A percentile compares a stretch with the other conserved stretches of the same genome.
Conservation (phyloP, 2,888 invertebrate genomes). For the Eristalis pertinax region DNA sequence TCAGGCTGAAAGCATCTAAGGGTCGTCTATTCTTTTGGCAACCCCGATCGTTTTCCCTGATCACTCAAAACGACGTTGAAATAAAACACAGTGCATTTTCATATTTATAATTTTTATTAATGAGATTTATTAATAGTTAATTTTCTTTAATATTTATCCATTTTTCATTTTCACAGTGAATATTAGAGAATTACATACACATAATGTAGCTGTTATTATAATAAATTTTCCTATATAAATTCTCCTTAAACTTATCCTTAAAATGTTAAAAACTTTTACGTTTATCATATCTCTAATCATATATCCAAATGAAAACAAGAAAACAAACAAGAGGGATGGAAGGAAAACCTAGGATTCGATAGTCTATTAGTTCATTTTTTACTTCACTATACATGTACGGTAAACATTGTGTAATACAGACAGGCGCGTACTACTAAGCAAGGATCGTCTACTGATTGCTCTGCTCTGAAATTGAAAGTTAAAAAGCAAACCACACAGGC, state of each 20-base stretch:
- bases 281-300: slow-evolving; percentile 31
- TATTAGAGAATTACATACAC: slow-evolving; percentile 69
- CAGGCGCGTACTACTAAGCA: background rate
- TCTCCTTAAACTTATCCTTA: slow-evolving; percentile 69
- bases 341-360: slow-evolving; percentile 2
- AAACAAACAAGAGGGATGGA: slow-evolving; percentile 19
- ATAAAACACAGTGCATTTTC: background rate
- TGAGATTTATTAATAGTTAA: slow-evolving; percentile 49
- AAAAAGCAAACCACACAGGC: background rate
- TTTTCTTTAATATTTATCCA: slow-evolving; percentile 59
- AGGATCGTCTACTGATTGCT: slow-evolving; percentile 13
- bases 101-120: slow-evolving; percentile 53
- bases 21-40: too few relatives aligned
- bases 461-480: slow-evolving; percentile 13
- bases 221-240: slow-evolving; percentile 70
- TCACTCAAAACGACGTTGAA: background rate
- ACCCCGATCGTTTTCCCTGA: too few relatives aligned
- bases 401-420: background rate
- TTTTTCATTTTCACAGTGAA: slow-evolving; percentile 71
- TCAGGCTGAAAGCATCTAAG: too few relatives aligned
- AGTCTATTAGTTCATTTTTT: slow-evolving; percentile 14
- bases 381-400: slow-evolving; percentile 18
- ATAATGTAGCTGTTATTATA: slow-evolving; percentile 60
- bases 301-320: slow-evolving; percentile 38
- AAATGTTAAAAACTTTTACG: slow-evolving; percentile 48